Conservation (phyloP, 2,113 vertebrate genomes). For the Zootoca vivipara region DNA sequence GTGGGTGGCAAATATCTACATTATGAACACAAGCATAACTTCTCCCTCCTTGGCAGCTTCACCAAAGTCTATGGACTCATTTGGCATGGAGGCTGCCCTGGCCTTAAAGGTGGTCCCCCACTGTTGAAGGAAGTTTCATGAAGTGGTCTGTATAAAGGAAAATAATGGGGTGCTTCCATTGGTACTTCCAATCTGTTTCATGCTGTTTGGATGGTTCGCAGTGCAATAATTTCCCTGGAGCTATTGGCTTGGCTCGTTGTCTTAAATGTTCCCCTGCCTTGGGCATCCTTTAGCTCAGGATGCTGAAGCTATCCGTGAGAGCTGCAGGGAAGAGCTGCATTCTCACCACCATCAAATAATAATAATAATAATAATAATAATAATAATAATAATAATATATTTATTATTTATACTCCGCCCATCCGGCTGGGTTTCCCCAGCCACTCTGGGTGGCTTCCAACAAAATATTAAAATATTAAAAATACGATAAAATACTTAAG, state of each 20-base stretch:
- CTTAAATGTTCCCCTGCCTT: background rate
- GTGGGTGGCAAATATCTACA: conserved; percentile 67
- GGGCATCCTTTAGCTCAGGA: too few relatives aligned
- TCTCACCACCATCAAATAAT: background rate
- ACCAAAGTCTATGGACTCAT: conserved; percentile 52
- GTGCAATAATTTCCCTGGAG: background rate
- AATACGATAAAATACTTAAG: too few relatives aligned
- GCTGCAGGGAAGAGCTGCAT: background rate
- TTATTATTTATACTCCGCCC: too few relatives aligned
- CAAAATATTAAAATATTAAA: too few relatives aligned
- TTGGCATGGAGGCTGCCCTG: conserved; percentile 50
- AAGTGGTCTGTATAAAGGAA: conserved; percentile 29
- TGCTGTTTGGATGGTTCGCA: background rate
- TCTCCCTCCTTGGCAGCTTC: conserved; percentile 60
- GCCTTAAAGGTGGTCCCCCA: conserved; percentile 63
- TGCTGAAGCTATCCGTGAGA: background rate
- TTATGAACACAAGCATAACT: conserved; percentile 59
- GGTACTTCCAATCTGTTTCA: background rate
- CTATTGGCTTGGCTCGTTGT: background rate
- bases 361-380: too few relatives aligned
- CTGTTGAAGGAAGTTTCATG: conserved; percentile 43
- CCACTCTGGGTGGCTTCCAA: too few relatives aligned
- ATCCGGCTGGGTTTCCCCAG: too few relatives aligned
- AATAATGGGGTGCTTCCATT: conserved; percentile 26
- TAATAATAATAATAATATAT: too few relatives aligned